Conservation (phyloP, 2,797 vertebrate species). For the Coendou prehensilis region DNA sequence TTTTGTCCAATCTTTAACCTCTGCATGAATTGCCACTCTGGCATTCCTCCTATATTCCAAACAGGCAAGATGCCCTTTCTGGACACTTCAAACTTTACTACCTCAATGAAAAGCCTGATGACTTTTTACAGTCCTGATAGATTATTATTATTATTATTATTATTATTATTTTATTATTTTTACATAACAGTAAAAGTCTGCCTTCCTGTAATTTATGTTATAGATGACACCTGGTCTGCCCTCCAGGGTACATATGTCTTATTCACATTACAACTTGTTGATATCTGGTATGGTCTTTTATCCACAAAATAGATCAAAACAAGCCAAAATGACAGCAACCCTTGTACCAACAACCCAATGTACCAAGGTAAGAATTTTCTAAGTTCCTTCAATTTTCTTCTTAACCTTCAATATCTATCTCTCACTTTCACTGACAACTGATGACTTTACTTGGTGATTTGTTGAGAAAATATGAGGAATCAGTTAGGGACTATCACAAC, state of each 20-base stretch:
- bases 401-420: neutral
- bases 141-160: neutral
- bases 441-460: neutral
- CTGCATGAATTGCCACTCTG: neutral
- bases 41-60: neutral
- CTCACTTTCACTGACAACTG: neutral
- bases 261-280: neutral
- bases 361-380: neutral
- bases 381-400: neutral
- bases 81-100: neutral
- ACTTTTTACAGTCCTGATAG: neutral
- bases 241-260: neutral
- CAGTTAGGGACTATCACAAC: neutral
- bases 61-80: neutral
- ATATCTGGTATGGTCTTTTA: constrained; percentile 30
- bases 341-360: neutral
- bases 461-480: neutral
- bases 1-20: neutral
- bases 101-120: neutral
- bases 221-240: neutral
- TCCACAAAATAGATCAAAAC: neutral
- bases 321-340: neutral
- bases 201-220: neutral
- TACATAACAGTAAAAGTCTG: neutral
- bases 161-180: neutral